Base-by-base conservation (phyloP, 2,797 vertebrate species). In the Novumbra hubbsi region DNA sequence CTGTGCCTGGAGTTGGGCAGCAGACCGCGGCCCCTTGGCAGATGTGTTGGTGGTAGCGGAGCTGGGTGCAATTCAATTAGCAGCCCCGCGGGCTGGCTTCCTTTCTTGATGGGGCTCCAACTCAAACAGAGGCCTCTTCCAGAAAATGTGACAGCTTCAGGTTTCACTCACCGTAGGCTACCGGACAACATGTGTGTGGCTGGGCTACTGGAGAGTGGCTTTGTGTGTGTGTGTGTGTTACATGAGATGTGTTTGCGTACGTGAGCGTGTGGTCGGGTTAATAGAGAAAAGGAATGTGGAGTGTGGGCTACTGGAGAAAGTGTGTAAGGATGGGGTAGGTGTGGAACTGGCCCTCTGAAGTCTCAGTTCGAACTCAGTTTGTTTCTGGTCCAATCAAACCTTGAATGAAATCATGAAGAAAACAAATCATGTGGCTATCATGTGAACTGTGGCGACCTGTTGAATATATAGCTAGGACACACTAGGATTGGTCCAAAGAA, bases 131-230 rank as follows among this genome's bases (percentile, higher is more conserved):
- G 79, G 64, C 68, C 79, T 77, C 83, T 83, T 86, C 82, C 78
- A 85, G 72, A 75, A 81, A 80, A 84, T 85, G 85, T 85, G 90
- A 90, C 88, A 86, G 80, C 82, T 48, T 88, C 80, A 65, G 62
- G 83, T 88, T 90, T 85, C 89, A 73, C 75, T 62, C 80, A 78
- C 21, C 27, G 7, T n/a, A 50, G 24, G 45, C 24, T 65, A 45
- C 38, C 2, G 71, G n/a, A 28, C 27, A 32, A 19, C 17, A 65
- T 71, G 70, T 60, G 52, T 60, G 52, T 60, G 70, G 81, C 8
- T 55, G 52, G 52, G 41, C 41, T 45, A 45, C 41, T 55, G 52
- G 15, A 55, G n/a, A 55, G n/a, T 2, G 5, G 27, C 11, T 45
- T n/a, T n/a, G 41, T 45, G 41, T 45, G 6, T 45, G 41, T 45